Evolutionary conservation across 2,888 invertebrate species (phyloP).

Genomic region (Philonicus albiceps): DNA sequence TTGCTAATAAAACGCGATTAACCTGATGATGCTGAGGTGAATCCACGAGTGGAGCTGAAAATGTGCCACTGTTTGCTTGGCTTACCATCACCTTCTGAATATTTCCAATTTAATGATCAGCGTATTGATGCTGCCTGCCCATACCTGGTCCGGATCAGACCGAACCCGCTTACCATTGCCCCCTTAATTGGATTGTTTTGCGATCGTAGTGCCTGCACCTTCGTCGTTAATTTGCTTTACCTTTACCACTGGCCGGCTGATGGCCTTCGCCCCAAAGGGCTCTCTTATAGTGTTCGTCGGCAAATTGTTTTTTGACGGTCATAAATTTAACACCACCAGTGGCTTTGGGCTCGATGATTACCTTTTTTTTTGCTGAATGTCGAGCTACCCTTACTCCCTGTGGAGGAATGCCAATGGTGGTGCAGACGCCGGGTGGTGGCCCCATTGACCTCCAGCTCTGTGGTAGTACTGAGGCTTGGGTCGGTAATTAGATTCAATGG

Average conservation of each 20-base stretch:
- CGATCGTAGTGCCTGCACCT: background rate
- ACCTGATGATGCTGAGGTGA: background rate
- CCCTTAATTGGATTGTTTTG: background rate
- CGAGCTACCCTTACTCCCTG: background rate
- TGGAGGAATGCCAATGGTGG: background rate
- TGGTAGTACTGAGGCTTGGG: background rate
- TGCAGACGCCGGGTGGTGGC: background rate
- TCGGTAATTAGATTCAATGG: background rate
- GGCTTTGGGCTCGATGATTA: background rate
- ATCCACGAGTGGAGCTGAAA: background rate
- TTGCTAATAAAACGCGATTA: background rate
- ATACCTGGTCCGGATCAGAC: background rate
- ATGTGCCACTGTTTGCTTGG: background rate
- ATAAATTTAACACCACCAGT: background rate
- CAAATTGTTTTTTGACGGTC: background rate
- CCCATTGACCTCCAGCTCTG: background rate
- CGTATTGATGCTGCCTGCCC: background rate
- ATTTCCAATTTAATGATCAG: background rate
- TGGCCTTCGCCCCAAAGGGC: background rate
- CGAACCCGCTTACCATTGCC: background rate
- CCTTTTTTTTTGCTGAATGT: background rate
- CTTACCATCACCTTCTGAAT: background rate
- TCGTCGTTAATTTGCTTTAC: background rate
- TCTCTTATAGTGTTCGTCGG: background rate
- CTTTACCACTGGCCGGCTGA: background rate